Evolutionary conservation across 2,888 invertebrate genomes (phyloP), one percentile per base, ranked within the genome.

Genomic region (Clusia tigrina): DNA sequence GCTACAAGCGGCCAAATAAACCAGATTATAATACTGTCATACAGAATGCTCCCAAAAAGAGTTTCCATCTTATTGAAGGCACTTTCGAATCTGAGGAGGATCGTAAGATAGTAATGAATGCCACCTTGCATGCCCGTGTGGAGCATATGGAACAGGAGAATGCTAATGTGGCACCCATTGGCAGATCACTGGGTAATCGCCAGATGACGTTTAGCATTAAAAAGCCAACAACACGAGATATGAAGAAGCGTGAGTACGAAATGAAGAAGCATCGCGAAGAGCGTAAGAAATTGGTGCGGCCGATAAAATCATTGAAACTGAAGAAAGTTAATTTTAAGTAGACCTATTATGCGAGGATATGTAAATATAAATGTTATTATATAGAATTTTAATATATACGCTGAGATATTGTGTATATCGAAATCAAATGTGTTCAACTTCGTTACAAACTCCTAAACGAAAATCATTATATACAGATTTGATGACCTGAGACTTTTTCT

Each of bases 131-230:
- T 24, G 93, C 94, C 67, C 86, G 95, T 72, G 82, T 95, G 23
- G 81, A 85, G 57, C 86, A 85, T 22, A 74, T 73, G 67, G 90
- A 91, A 74, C 86, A 87, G 52, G 60, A 72, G n/a, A 75, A 69
- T n/a, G 74, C 68, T 1, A 73, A 77, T 48, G 78, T 81, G 0
- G 84, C 85, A 37, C 81, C 85, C 80, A 75, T 89, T 75, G 75
- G 87, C 68, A 85, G 91, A 71, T 84, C 91, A 0, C 81, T 88
- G 12, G 90, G 94, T 51, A 93, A 91, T 79, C 87, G 89, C 58
- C 91, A 93, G 84, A 92, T 94, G 90, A 91, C 90, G 20, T 95
- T 94, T 74, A 86, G 86, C 2, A 86, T 90, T 73, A 85, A 86
- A 69, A 87, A 87, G 68, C 87, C 87, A 66, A 62, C 71, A 0